Base-by-base conservation (phyloP, 2,888 invertebrate genomes). In the Balanococcus diminutus region DNA sequence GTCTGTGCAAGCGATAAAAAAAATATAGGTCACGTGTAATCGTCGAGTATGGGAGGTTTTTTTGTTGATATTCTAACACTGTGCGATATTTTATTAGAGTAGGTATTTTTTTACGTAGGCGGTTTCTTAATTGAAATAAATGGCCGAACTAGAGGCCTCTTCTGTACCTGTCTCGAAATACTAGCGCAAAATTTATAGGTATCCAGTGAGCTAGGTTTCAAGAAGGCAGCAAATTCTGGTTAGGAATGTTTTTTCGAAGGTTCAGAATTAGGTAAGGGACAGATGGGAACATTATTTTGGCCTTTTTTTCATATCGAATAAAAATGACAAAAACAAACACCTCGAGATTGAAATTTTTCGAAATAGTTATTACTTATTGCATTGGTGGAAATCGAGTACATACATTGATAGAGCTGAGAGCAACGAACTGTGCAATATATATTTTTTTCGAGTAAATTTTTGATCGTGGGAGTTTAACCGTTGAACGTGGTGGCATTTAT, bases 61-160 rank as follows among this genome's bases (percentile, higher is more conserved):
- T 67, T 28, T 14, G 25, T 67, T 25, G 67, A 67, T 67, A 28
- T 67, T 28, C n/a, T 28, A 28, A 67, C 67, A 31, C 11, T 67
- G 22, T 56, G 22, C 31, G 9, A 67, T 67, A 67, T 67, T 56
- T 67, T 67, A 67, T 67, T 67, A 31, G 31, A 25, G 67, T n/a
- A n/a, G n/a, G n/a, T 67, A 67, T 28, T 28, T 56, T 67, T 67
- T 67, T 67, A 67, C 16, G 67, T 67, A 28, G 67, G 67, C 67
- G 67, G 28, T 67, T 28, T 67, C 67, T 67, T 67, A 67, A 67
- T 67, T 67, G 67, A 67, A 67, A 67, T 67, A 67, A 67, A 67
- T 67, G 67, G 67, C 3, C 14, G 28, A 67, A 67, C 25, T 28
- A 28, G 56, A 19, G 22, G 56, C 56, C 56, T 56, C 56, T 56